Conservation (phyloP, 2,113 vertebrate species). For the Piliocolobus tephrosceles region DNA sequence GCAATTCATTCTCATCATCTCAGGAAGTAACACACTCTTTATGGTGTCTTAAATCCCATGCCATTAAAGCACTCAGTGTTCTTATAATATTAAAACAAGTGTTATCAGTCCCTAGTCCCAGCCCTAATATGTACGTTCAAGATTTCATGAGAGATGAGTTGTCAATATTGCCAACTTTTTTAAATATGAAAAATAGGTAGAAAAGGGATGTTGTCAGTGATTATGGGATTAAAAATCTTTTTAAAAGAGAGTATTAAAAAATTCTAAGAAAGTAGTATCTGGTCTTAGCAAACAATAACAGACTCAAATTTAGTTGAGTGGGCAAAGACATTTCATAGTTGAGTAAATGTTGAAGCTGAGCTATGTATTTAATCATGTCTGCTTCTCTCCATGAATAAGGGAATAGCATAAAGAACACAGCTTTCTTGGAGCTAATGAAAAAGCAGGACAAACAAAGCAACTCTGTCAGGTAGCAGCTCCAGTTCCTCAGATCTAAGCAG, state of each 20-base stretch:
- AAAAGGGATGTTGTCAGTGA: neutral
- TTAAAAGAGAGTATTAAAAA: neutral
- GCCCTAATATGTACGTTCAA: neutral
- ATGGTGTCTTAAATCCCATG: neutral
- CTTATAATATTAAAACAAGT: neutral
- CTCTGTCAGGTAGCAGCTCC: neutral
- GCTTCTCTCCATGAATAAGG: neutral
- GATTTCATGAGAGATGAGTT: conserved; percentile 5
- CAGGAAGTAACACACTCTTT: neutral
- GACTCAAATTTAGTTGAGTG: neutral
- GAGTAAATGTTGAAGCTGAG: neutral
- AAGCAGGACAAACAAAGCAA: neutral
- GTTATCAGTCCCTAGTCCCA: neutral
- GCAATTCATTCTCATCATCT: neutral
- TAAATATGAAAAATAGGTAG: neutral
- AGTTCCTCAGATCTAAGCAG: neutral
- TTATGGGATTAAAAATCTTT: neutral
- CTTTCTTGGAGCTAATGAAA: neutral
- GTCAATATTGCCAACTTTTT: neutral
- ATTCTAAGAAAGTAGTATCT: neutral
- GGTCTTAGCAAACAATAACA: neutral
- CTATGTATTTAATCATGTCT: neutral
- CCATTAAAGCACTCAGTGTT: neutral
- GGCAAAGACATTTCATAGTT: neutral
- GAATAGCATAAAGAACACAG: neutral